Percentiles rank a stretch among this genome's conserved stretches.
These are phyloP conservation scores for Zosterops borbonicus DNA, from an alignment of 2,113 vertebrate species.

Conservation along the genomic window DNA sequence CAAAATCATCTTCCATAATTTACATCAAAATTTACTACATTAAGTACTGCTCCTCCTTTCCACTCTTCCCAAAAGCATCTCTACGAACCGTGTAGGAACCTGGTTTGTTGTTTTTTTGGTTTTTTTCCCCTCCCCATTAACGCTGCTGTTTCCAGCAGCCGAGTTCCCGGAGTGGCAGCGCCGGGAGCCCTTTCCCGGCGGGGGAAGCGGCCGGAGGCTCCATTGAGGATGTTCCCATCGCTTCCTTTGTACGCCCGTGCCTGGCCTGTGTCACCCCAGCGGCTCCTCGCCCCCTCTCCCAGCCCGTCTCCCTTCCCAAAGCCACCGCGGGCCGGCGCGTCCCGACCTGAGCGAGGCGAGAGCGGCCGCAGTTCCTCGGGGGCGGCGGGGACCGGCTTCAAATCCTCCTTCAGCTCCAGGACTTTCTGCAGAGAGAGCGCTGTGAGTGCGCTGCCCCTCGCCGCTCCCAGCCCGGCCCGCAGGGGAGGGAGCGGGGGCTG, in stretches of 20 bases:
- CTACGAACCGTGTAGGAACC: not conserved
- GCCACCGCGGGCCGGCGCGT: accelerated
- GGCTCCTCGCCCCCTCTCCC: not conserved
- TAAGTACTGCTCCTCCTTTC: not conserved
- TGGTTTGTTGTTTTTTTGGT: too few species aligned
- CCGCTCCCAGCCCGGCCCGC: not conserved
- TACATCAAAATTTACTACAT: not conserved
- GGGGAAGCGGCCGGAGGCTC: not conserved
- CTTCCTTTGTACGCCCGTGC: slow-evolving; percentile 15
- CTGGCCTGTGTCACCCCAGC: not conserved
- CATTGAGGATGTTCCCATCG: not conserved
- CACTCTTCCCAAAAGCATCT: not conserved
- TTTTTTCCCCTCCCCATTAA: accelerated
- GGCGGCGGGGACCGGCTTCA: not conserved
- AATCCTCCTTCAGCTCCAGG: slow-evolving; percentile 29
- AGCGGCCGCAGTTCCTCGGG: not conserved
- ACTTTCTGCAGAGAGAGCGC: slow-evolving; percentile 1
- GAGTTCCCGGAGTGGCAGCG: not conserved
- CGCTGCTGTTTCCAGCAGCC: not conserved
- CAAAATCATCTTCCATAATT: not conserved
- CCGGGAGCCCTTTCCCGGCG: not conserved
- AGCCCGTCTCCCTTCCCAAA: not conserved
- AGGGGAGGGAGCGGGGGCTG: not conserved
- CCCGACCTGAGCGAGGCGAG: slow-evolving; percentile 16
- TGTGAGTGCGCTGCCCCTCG: not conserved